Evolutionary conservation across 2,888 invertebrate genomes (phyloP).

Genomic region (Lobophora halterata): DNA sequence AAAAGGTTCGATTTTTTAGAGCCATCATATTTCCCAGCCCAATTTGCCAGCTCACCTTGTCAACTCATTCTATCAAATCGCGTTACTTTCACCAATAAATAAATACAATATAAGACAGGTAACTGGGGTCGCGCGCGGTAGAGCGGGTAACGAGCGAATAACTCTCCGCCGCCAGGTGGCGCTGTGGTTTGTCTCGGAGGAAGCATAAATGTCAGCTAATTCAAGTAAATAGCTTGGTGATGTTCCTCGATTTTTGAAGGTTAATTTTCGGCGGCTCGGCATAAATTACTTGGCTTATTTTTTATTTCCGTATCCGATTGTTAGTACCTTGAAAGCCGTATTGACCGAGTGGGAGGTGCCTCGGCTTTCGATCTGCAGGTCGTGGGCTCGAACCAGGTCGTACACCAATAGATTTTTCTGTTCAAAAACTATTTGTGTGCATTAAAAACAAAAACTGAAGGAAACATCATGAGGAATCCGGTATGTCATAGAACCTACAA

Average conservation of each 20-base stretch:
- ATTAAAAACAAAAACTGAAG: no score
- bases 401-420: no score
- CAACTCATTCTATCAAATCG: conserved; percentile 25
- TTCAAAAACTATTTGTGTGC: no score
- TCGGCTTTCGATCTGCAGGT: no score
- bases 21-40: conserved; percentile 3
- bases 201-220: conserved; percentile 76
- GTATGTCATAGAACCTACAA: no score
- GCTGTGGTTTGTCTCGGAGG: conserved; percentile 70
- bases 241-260: conserved; percentile 55
- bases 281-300: conserved; percentile 9
- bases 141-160: conserved; percentile 76
- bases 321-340: no score
- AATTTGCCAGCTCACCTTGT: conserved; percentile 17
- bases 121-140: conserved; percentile 49
- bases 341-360: no score
- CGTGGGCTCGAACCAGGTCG: no score
- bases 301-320: no score
- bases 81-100: conserved; percentile 39
- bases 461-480: no score
- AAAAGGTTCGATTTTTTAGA: not conserved
- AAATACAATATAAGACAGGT: conserved; percentile 42
- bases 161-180: conserved; percentile 69
- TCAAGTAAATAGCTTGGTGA: conserved; percentile 69
- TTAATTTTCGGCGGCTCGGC: conserved; percentile 23